Base-by-base conservation (phyloP, 2,888 invertebrate species). In the Bursaphelenchus okinawaensis region DNA sequence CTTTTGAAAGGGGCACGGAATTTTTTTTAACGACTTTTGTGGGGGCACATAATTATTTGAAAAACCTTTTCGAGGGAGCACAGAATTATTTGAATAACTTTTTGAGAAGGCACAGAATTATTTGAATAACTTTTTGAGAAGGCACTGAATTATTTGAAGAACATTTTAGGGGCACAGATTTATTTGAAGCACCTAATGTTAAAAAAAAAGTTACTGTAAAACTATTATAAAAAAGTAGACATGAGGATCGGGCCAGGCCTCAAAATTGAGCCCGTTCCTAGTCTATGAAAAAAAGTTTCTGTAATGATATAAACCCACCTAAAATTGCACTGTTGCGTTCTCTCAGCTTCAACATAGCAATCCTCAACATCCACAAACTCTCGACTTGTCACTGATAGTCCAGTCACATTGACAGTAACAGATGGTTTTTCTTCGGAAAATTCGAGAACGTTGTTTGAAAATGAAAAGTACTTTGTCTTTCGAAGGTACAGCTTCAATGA, bases 321-420 rank as follows among this genome's bases (percentile, higher is more conserved):
- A 19, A 74, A 70, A 9, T 67, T 63, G 40, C 74, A 74, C 4
- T 55, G 26, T 7, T 23, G 20, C 19, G n/a, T 40, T 40, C 16
- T 4, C 16, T 4, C 6, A 40, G 12, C 6, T 6, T 12, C 16
- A 16, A n/a, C 20, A 3, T 16, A 57, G 26, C 72, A 72, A n/a
- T 40, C 31, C 16, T 54, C 26, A 8, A 74, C 55, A 20, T 74
- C 70, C 8, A 72, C 62, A 50, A 60, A 74, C 4, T 68, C 61
- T n/a, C 68, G 65, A 51, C 74, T 71, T 24, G 70, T 71, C 8
- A 71, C 60, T 12, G 62, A 23, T 22, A 57, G n/a, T 19, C 71
- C 71, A 24, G 27, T 58, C 16, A 71, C 60, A 4, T 50, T 19
- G 6, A 71, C 61, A 6, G 29, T 55, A 0, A 19, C 40, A 22